Percentiles rank a stretch among this genome's conserved stretches.
These are phyloP conservation scores for Acanthiza pusilla DNA, from an alignment of 2,797 vertebrate genomes.

Conservation along the genomic window DNA sequence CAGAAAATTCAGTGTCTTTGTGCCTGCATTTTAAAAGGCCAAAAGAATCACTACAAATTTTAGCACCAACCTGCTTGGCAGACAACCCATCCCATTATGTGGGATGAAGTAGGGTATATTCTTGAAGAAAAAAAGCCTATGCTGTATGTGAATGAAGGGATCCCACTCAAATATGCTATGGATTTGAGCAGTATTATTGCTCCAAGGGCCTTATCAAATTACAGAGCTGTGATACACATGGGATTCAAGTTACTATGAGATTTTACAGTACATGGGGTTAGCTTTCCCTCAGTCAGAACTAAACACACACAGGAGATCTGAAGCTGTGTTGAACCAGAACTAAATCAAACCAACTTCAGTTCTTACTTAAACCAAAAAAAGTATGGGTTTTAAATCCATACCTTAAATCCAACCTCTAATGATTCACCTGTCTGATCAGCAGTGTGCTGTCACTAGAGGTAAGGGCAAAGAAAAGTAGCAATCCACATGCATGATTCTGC, in stretches of 20 bases:
- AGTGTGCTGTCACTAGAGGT: neutral
- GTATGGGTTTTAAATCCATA: no score
- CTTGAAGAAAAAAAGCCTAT: neutral
- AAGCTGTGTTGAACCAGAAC: neutral
- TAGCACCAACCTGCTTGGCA: neutral
- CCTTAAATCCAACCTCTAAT: neutral
- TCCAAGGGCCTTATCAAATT: neutral
- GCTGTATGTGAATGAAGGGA: neutral
- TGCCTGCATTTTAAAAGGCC: neutral
- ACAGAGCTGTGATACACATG: neutral
- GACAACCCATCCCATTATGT: neutral
- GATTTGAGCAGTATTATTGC: neutral
- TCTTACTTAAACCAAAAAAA: neutral
- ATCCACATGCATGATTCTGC: neutral
- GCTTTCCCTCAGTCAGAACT: neutral
- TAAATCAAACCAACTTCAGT: neutral
- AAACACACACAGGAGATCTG: neutral
- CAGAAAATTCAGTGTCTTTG: neutral
- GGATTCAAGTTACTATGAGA: neutral
- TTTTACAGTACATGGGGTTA: neutral
- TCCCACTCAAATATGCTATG: neutral
- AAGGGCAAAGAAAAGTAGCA: neutral
- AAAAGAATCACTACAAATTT: neutral
- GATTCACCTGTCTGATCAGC: neutral
- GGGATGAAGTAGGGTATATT: neutral